Evolutionary conservation across 2,113 vertebrate species (phyloP), one percentile per base, ranked within the genome.

Genomic region (Paramormyrops kingsleyae): DNA sequence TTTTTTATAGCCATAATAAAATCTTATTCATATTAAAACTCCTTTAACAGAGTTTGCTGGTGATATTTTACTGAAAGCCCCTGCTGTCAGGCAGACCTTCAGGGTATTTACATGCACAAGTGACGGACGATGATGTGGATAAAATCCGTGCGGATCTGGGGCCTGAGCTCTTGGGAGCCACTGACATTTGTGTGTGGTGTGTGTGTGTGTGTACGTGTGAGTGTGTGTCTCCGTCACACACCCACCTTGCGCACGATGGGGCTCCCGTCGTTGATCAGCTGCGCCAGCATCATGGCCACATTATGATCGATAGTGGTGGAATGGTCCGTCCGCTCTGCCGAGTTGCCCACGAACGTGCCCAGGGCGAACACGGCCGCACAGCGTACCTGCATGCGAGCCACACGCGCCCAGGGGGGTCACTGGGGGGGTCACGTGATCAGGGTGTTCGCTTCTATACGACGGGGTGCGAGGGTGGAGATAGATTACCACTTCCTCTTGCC

Each of bases 291-390:
- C 98, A 99, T 99, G 91, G 97, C 98, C 92, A 99, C 98, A 3
- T 99, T 99, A 95, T 99, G 98, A 93, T 99, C 99, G 1, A 99
- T 99, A 93, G 99, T 99, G 93, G 99, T 99, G 12, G 99, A 99
- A 95, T 99, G 99, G 90, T 99, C 99, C 0, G 98, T 99, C 90
- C 98, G 94, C 93, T 99, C 99, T 0, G 97, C 98, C 0, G 99
- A 99, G 94, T 99, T 99, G 6, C 98, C 98, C 92, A 99, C 98
- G 17, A 99, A 99, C 0, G 98, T 99, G 1, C 99, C 99, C 77
- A 99, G 95, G 0, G 98, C 98, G 21, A 99, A 99, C 47, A 99
- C 98, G 0, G 99, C 98, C 0, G 98, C 97, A 35, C 98, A 99
- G 83, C 98, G 97, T 80, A 99, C 99, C 99, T 99, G 94, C 53